These are phyloP conservation scores for Drosophila vallismaia DNA, from an alignment of 2,888 invertebrate genomes.

Conservation along the genomic window DNA sequence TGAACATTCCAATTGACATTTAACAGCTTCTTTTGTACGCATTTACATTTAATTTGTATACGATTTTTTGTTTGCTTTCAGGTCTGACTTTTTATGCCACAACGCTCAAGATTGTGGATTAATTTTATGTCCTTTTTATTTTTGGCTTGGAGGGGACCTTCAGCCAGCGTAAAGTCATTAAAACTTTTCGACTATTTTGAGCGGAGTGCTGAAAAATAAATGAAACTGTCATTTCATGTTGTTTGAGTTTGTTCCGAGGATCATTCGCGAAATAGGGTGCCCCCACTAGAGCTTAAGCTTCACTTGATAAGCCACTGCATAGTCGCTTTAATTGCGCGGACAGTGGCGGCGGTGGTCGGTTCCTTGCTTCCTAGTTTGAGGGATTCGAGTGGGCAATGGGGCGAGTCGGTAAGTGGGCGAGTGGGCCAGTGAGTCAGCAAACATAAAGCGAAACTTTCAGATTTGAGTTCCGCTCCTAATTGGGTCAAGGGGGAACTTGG, in stretches of 20 bases:
- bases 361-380: neutral
- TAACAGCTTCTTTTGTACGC: conserved; percentile 69
- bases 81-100: conserved; percentile 36
- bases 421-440: neutral
- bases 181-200: conserved; percentile 77
- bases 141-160: conserved; percentile 24
- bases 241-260: conserved; percentile 62
- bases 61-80: conserved; percentile 49
- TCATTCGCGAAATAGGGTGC: conserved; percentile 8
- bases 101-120: conserved; percentile 69
- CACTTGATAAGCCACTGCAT: conserved; percentile 69
- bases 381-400: neutral
- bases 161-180: conserved; percentile 68
- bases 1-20: conserved; percentile 78
- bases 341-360: conserved; percentile 47
- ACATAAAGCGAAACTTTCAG: conserved; percentile 60
- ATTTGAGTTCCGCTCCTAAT: conserved; percentile 57
- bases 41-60: conserved; percentile 78
- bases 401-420: neutral
- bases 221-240: conserved; percentile 72
- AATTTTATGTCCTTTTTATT: conserved; percentile 48
- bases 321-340: conserved; percentile 66
- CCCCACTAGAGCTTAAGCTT: conserved; percentile 55
- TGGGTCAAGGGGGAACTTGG: conserved; percentile 59
- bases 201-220: conserved; percentile 48